Evolutionary conservation across 2,888 invertebrate species (phyloP).

Genomic region (Papilio gigon): DNA sequence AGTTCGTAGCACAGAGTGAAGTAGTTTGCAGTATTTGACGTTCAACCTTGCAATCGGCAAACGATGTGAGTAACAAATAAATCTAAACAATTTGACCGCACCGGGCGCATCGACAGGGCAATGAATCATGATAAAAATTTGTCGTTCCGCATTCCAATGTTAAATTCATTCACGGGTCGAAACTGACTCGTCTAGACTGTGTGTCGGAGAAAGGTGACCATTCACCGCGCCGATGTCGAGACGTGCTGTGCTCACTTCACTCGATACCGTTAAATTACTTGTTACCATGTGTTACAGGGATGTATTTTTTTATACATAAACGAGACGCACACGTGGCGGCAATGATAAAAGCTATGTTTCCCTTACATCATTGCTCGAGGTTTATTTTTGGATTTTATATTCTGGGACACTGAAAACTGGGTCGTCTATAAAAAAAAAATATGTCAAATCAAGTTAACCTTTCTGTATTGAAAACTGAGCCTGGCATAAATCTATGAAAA

Average conservation of each 20-base stretch:
- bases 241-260: constrained; percentile 57
- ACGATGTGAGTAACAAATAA: constrained; percentile 42
- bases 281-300: constrained; percentile 31
- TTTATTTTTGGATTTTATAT: neutral
- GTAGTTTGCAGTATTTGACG: neutral
- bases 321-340: neutral
- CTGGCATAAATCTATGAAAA: neutral
- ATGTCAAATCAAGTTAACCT: neutral
- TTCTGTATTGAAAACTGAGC: neutral
- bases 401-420: neutral
- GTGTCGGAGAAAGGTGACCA: constrained; percentile 82
- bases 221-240: constrained; percentile 67
- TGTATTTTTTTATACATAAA: constrained; percentile 3
- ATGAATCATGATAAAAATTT: constrained; percentile 68
- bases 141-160: constrained; percentile 79
- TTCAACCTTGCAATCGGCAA: constrained; percentile 2
- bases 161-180: constrained; percentile 78
- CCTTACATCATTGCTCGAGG: constrained; percentile 9
- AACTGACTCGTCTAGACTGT: constrained; percentile 78
- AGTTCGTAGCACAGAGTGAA: neutral
- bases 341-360: constrained; percentile 8
- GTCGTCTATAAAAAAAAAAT: constrained; percentile 12
- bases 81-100: constrained; percentile 35
- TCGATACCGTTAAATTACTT: constrained; percentile 58
- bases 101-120: constrained; percentile 43